phyloP scores from a whole-genome alignment of 2,797 vertebrate genomes.

The Sandelia bainsii region DNA sequence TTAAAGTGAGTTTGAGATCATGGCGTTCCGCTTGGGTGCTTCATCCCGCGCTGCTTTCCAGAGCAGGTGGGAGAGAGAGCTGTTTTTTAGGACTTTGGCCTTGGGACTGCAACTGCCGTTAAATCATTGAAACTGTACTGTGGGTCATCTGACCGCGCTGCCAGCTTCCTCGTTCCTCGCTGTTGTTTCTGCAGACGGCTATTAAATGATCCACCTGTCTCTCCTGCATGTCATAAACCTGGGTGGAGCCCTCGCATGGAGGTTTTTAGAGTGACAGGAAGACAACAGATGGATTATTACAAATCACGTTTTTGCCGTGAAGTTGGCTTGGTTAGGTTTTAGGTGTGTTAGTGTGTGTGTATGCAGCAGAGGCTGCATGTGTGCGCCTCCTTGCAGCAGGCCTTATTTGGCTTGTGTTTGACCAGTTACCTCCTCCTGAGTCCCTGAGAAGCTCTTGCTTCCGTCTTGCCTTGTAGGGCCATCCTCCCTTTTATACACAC shows the following conservation, averaged over 20 bases:
- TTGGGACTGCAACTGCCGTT: constrained; percentile 36
- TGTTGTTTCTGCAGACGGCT: constrained; percentile 49
- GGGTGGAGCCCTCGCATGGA: constrained; percentile 41
- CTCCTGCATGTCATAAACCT: constrained; percentile 18
- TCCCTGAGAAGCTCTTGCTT: constrained; percentile 81
- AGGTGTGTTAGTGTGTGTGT: constrained; percentile 21
- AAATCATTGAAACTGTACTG: constrained; percentile 43
- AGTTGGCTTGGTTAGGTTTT: constrained; percentile 22
- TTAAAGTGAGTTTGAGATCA: constrained; percentile 18
- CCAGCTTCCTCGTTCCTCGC: constrained; percentile 37
- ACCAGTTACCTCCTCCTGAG: constrained; percentile 83
- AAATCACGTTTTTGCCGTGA: constrained; percentile 1
- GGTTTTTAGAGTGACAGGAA: constrained; percentile 1
- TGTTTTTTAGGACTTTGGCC: constrained; percentile 64
- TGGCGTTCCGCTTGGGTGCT: constrained; percentile 41
- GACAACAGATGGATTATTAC: constrained; percentile 1
- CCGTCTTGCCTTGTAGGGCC: constrained; percentile 90
- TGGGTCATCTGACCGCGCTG: constrained; percentile 36
- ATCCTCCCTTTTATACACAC: constrained; percentile 71
- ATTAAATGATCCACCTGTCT: constrained; percentile 65
- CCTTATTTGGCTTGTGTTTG: constrained; percentile 92
- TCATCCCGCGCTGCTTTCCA: constrained; percentile 18
- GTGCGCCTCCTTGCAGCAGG: constrained; percentile 70
- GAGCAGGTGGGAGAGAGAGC: constrained; percentile 45
- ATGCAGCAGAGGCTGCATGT: constrained; percentile 45